Base-by-base conservation (phyloP, 1,140 invertebrate species). In the Calephelis nemesis region DNA sequence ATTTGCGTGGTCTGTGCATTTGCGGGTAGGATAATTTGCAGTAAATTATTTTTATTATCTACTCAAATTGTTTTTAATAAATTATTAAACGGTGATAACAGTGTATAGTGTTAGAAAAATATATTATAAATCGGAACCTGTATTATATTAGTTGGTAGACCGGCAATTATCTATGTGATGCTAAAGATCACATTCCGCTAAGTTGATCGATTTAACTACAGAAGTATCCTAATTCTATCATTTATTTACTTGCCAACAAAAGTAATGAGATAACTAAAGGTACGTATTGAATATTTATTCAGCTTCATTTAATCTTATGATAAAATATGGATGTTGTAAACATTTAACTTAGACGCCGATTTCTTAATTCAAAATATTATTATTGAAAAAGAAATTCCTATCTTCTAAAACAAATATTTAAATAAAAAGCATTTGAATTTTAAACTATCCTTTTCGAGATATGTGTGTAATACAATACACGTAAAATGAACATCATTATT, bases 221-320 rank as follows among this genome's bases (percentile, higher is more conserved):
- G 79, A 86, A 84, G 81, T 81, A 82, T 78, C 68, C 70, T 77
- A 74, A 77, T 79, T 81, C 68, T 47, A 50, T 82, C 82, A 81
- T 79, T 69, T 78, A 76, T 81, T 82, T 79, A 77, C 71, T 77
- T 81, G 81, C 80, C 74, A 82, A 78, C 83, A 77, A 80, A 84
- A 83, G 77, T 83, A 79, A 90, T 87, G 83, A 88, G 82, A 81
- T 85, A 83, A 77, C 77, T 72, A 79, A 74, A 83, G 82, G 86
- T 90, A 66, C 74, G 69, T 74, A 69, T 15, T 54, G 48, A 65
- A 50, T 47, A 58, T 58, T 11, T 39, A 10, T 58, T 58, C 5
- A 5, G 19, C 19, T 30, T 58, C 3, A 4, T 58, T 58, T 9
- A 45, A 45, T 45, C 42, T 45, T 4, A 45, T 5, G 1, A 7